Conservation (phyloP, 2,888 invertebrate species). For the Tetropium fuscum region DNA sequence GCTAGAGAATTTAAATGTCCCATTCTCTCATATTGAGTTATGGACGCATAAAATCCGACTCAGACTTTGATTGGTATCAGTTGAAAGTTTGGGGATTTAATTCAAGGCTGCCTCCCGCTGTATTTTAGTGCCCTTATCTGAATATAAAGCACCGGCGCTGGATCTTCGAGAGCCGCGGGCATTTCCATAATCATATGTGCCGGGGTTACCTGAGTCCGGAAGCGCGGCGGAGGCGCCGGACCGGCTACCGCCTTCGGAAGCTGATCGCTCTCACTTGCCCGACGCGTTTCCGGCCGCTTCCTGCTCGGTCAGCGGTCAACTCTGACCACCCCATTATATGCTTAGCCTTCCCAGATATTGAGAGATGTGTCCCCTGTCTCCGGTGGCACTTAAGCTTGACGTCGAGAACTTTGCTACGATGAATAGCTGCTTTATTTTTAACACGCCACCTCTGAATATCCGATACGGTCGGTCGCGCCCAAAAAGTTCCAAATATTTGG, state of each 20-base stretch:
- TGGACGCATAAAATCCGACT: conserved; percentile 58
- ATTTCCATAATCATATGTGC: conserved; percentile 61
- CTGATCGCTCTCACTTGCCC: conserved; percentile 50
- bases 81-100: conserved; percentile 58
- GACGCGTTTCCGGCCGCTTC: conserved; percentile 49
- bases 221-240: conserved; percentile 70
- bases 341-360: conserved; percentile 39
- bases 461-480: too few relatives aligned
- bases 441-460: not conserved
- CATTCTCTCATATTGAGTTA: conserved; percentile 55
- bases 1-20: conserved; percentile 50
- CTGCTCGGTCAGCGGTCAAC: conserved; percentile 56
- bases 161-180: conserved; percentile 38
- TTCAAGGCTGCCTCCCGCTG: conserved; percentile 43
- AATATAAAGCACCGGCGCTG: conserved; percentile 57
- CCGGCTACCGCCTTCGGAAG: conserved; percentile 44
- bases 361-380: conserved; percentile 35
- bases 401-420: conserved; percentile 46
- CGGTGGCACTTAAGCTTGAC: conserved; percentile 50
- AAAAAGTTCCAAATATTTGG: too few relatives aligned
- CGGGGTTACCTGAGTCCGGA: conserved; percentile 37
- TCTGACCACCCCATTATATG: conserved; percentile 49
- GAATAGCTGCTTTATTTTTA: conserved; percentile 10
- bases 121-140: conserved; percentile 58
- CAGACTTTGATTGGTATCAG: conserved; percentile 60